A percentile compares a stretch with the other conserved stretches of the same genome.
These are phyloP conservation scores for Lepisosteus oculatus DNA, from an alignment of 2,113 vertebrate species.

Conservation along the genomic window DNA sequence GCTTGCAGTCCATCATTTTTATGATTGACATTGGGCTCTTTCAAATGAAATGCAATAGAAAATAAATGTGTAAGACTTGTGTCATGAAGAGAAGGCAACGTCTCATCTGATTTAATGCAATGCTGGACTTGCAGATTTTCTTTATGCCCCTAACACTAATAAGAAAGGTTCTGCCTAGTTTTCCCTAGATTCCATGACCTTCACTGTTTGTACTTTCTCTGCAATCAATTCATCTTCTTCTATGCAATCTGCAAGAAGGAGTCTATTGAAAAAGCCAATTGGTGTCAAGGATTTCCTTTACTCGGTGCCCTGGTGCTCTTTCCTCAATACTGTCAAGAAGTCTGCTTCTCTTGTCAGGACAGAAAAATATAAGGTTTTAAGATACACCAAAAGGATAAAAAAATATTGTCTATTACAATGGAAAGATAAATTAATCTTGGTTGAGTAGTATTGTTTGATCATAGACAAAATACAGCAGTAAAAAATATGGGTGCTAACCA, in stretches of 20 bases:
- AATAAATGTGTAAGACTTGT: slow-evolving; percentile 49
- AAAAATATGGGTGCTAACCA: no score
- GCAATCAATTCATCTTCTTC: slow-evolving; percentile 63
- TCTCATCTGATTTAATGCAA: slow-evolving; percentile 45
- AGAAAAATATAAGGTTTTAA: no score
- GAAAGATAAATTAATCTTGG: no score
- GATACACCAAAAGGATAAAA: no score
- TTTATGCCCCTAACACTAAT: slow-evolving; percentile 31
- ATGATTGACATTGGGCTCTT: no score
- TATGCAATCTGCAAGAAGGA: slow-evolving; percentile 38
- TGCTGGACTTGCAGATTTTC: slow-evolving; percentile 24
- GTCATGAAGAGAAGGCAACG: slow-evolving; percentile 42
- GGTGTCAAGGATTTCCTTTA: slow-evolving; percentile 57
- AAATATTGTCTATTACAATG: no score
- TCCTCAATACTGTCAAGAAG: slow-evolving; percentile 35
- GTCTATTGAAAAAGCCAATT: slow-evolving; percentile 49
- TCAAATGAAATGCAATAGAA: no score
- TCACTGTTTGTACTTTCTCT: slow-evolving; percentile 52
- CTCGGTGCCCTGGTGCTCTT: slow-evolving; percentile 34
- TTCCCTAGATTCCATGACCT: slow-evolving; percentile 52
- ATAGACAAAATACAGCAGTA: no score
- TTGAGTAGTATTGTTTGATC: no score
- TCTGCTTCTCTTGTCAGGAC: slow-evolving; percentile 22
- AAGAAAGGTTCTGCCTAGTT: slow-evolving; percentile 35
- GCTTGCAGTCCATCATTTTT: no score